Evolutionary conservation across 2,888 invertebrate genomes (phyloP), one percentile per base, ranked within the genome.

Genomic region (Cancer borealis): DNA sequence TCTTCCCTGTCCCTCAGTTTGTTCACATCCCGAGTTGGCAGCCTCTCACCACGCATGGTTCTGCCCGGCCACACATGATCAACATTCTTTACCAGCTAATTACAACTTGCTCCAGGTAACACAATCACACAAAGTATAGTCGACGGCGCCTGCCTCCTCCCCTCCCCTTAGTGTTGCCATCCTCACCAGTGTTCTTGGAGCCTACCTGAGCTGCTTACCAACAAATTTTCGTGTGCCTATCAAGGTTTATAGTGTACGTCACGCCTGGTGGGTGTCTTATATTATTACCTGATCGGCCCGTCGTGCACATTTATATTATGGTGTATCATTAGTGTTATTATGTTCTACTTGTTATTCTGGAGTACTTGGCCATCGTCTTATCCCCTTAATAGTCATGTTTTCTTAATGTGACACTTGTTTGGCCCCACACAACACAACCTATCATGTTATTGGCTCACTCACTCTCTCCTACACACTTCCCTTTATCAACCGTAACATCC

Each of bases 51-150:
- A 30, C 79, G 0, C 79, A 79, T 30, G 79, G 79, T 79, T 79
- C 79, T 79, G 30, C 79, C 30, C 79, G 79, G 30, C 79, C 79
- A 79, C 79, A 79, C 79, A 79, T 79, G 79, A 79, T 79, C 79
- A 79, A 79, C 79, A 79, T 79, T 79, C 79, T 79, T 79, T 30
- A 79, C 79, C 79, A 30, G 79, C 79, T 79, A 79, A 79, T 79
- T 79, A 79, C 79, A 10, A 79, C 79, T 79, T 30, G 79, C 79
- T 79, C 79, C 79, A 79, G 79, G 79, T 79, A 79, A 30, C 79
- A 79, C 79, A 79, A 79, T 79, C 26, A 79, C 79, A 30, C 79
- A 30, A 30, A 30, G 30, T 30, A 26, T 79, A 79, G 79, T 30
- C 30, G 30, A 79, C 79, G 30, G 79, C 79, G 30, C 30, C 79